Evolutionary conservation across 92 coral and sea anemone genomes (phyloP), one percentile per base, ranked within the genome.

Genomic region (Zoanthus gigantus): DNA sequence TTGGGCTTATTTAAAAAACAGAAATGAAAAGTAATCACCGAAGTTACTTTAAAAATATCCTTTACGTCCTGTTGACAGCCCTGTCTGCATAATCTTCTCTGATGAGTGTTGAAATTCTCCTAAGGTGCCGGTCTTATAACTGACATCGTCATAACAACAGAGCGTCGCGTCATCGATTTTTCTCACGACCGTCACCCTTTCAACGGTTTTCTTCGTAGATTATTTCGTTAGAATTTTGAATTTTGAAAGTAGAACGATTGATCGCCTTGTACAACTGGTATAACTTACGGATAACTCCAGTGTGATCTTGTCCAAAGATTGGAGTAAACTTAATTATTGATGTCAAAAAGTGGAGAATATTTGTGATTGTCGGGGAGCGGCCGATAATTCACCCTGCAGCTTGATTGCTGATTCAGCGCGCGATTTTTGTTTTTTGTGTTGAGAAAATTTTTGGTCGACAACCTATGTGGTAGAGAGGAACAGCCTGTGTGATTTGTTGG

Each of bases 171-270:
- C 99, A 96, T 96, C 96, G 92, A 90, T 86, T 93, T 94, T 94
- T 95, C 93, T 94, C 93, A 95, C 96, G 92, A 88, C 93, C 86
- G 92, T 94, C 95, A 88, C 88, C 99, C 96, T 95, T 94, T 96
- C 94, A 94, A 95, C 98, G 97, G 98, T 95, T 90, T 94, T 92
- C 92, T 91, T 94, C 97, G 98, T 91, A 92, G 93, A 92, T 91
- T 95, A 92, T 96, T 97, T 97, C 99, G 99, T 95, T 94, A 94
- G 94, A 97, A 97, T 95, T 97, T 97, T 96, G 98, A 97, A 97
- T 93, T 95, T 93, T 97, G 93, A 93, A 94, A 92, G 98, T 90
- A 90, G 97, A 93, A 94, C 95, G 91, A 91, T 90, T 93, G 93
- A 94, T 92, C 87, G 88, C 90, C 95, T 82, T 88, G 88, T 89